phyloP scores from a whole-genome alignment of 2,113 vertebrate species.

The Gnathonemus echidnorhynchus region DNA sequence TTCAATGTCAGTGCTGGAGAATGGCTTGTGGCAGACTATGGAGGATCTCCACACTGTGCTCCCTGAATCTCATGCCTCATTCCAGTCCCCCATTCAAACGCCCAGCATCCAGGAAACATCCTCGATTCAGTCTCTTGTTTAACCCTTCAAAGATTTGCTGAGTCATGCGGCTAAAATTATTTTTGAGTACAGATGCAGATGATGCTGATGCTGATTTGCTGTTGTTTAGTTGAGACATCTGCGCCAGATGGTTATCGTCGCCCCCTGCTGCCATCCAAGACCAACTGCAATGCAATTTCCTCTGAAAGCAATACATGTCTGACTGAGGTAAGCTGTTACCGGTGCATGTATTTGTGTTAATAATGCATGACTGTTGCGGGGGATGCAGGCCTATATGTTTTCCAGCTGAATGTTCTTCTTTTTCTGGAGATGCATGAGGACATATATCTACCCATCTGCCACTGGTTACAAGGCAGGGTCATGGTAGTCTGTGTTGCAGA shows the following conservation, averaged over 20 bases:
- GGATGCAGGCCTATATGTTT: background rate
- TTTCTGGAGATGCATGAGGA: background rate
- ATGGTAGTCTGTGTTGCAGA: background rate
- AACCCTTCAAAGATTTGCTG: background rate
- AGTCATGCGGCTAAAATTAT: background rate
- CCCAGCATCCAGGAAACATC: background rate
- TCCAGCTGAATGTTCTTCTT: background rate
- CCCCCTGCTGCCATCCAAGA: constrained; percentile 20
- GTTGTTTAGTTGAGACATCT: background rate
- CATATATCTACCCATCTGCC: background rate
- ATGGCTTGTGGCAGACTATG: background rate
- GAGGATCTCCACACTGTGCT: background rate
- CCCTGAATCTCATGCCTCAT: background rate
- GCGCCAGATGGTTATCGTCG: constrained; percentile 19
- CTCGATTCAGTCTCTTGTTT: background rate
- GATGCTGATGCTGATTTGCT: background rate
- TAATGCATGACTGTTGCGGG: constrained; percentile 21
- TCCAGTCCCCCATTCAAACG: background rate
- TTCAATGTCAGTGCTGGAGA: background rate
- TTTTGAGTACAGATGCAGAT: background rate
- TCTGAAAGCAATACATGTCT: constrained; percentile 13
- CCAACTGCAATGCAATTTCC: constrained; percentile 7
- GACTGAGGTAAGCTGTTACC: background rate
- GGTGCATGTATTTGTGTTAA: constrained; percentile 4
- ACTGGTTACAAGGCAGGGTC: background rate